phyloP scores from a whole-genome alignment of 2,113 vertebrate species.

The Charina bottae region DNA sequence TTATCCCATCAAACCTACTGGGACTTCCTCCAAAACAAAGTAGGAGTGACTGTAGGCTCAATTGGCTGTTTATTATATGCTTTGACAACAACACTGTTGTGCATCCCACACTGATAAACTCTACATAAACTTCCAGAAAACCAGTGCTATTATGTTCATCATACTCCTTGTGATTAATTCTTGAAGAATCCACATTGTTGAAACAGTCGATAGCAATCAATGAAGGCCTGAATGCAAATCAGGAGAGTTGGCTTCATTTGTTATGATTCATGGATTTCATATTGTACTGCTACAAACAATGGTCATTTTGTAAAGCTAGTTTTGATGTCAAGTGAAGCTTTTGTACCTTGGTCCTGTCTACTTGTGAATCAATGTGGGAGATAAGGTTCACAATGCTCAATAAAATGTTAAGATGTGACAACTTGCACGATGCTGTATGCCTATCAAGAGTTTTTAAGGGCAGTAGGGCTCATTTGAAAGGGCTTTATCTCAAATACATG shows the following conservation, averaged over 20 bases:
- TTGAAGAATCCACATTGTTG: not conserved
- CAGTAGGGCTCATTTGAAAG: not conserved
- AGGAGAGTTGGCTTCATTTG: not conserved
- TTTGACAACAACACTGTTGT: not conserved
- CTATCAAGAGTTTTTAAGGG: not conserved
- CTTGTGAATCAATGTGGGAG: constrained; percentile 40
- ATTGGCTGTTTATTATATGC: not conserved
- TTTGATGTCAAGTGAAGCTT: constrained; percentile 49
- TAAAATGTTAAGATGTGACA: constrained; percentile 45
- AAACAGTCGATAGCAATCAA: constrained; percentile 14
- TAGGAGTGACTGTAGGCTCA: not conserved
- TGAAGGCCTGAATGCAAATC: constrained; percentile 11
- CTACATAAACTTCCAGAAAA: not conserved
- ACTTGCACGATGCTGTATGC: not conserved
- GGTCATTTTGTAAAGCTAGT: constrained; percentile 47
- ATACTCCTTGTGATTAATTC: not conserved
- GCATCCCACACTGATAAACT: not conserved
- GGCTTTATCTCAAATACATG: not conserved
- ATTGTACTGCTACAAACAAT: not conserved
- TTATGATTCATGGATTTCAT: constrained; percentile 39
- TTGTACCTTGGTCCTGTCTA: constrained; percentile 41
- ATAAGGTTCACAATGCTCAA: constrained; percentile 40
- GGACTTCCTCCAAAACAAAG: not conserved
- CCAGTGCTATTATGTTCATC: constrained; percentile 6
- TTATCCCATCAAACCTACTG: not conserved